A percentile compares a stretch with the other conserved stretches of the same genome.
These are phyloP conservation scores for Gonatopus flavifemur DNA, from an alignment of 1,140 invertebrate species.

Conservation along the genomic window DNA sequence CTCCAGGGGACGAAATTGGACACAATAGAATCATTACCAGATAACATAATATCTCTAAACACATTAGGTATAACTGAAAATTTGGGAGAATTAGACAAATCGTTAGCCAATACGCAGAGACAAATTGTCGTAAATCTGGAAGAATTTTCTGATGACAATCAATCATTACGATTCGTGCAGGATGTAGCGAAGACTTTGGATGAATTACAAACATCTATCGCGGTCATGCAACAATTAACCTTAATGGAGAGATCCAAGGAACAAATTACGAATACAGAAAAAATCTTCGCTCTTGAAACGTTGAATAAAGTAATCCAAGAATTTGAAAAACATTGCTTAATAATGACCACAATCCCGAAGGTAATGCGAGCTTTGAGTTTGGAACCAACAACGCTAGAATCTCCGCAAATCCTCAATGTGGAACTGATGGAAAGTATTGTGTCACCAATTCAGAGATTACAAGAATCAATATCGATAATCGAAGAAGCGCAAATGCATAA, in stretches of 20 bases:
- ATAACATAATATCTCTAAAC: slow-evolving; percentile 1
- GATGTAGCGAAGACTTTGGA: slow-evolving; percentile 3
- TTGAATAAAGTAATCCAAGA: slow-evolving; percentile 21
- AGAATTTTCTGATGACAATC: not conserved
- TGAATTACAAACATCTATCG: slow-evolving; percentile 18
- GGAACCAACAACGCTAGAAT: not conserved
- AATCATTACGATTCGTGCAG: too few species aligned
- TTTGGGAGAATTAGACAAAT: slow-evolving; percentile 16
- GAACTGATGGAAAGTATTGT: slow-evolving; percentile 15
- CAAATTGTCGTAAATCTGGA: slow-evolving; percentile 1
- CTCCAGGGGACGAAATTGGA: not conserved
- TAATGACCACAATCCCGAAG: not conserved
- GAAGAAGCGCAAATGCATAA: slow-evolving; percentile 24
- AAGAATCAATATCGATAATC: slow-evolving; percentile 20
- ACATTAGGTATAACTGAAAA: slow-evolving; percentile 7
- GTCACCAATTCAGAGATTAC: slow-evolving; percentile 11
- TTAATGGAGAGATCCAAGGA: slow-evolving; percentile 13
- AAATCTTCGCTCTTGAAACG: slow-evolving; percentile 15
- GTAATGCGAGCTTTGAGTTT: slow-evolving; percentile 12
- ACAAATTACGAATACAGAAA: slow-evolving; percentile 19
- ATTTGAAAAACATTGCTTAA: slow-evolving; percentile 16
- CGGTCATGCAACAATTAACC: slow-evolving; percentile 17
- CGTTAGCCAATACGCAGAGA: slow-evolving; percentile 10
- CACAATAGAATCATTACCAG: not conserved
- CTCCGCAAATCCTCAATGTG: slow-evolving; percentile 1